These are phyloP conservation scores for Bombus vancouverensis DNA, from an alignment of 1,140 invertebrate genomes.

Conservation along the genomic window DNA sequence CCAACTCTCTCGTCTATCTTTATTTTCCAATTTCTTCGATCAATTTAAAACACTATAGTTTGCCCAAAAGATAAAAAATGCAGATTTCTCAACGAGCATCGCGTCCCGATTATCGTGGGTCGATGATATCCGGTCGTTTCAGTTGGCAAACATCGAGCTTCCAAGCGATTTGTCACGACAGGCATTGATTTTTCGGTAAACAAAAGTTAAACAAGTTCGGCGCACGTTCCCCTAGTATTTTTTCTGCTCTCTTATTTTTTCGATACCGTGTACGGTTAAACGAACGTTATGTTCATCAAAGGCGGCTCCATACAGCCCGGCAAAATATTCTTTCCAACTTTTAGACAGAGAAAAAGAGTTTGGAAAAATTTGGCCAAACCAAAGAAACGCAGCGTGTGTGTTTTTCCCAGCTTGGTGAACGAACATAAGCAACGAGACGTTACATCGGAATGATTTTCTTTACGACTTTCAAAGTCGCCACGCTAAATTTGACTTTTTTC, in stretches of 20 bases:
- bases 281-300: neutral
- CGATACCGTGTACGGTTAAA: neutral
- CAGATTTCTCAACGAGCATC: neutral
- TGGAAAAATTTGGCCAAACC: neutral
- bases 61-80: neutral
- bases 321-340: neutral
- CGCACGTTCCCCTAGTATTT: neutral
- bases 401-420: neutral
- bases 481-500: slow-evolving; percentile 45
- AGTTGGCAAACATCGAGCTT: slow-evolving; percentile 9
- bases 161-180: neutral
- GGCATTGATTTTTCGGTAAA: neutral
- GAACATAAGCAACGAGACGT: slow-evolving; percentile 4
- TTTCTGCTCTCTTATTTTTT: neutral
- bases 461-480: slow-evolving; percentile 45
- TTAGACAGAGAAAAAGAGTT: neutral
- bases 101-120: slow-evolving; percentile 1
- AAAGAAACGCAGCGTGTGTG: neutral
- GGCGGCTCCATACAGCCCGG: neutral
- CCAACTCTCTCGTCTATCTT: neutral
- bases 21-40: too few relatives aligned
- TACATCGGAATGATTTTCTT: slow-evolving; percentile 55
- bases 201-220: neutral
- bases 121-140: neutral
- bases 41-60: neutral